phyloP scores from a whole-genome alignment of 1,140 invertebrate genomes.

The Macrocentrus cingulum region DNA sequence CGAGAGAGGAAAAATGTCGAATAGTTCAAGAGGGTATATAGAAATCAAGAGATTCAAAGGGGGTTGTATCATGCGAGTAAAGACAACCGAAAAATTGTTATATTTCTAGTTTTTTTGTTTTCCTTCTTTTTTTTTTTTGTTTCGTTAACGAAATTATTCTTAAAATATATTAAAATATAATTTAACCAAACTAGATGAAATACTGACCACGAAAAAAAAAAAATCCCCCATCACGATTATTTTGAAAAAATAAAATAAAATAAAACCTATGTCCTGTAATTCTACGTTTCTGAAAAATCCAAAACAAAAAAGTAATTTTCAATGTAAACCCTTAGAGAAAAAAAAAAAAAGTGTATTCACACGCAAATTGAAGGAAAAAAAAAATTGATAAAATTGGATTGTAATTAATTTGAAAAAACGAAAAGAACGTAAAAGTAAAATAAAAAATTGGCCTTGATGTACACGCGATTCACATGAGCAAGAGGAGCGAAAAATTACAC shows the following conservation, averaged over 20 bases:
- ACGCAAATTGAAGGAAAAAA: no score
- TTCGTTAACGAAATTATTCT: constrained; percentile 53
- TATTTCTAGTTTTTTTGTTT: constrained; percentile 52
- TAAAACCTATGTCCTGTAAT: constrained; percentile 25
- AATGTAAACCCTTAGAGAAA: no score
- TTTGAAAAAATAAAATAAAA: constrained; percentile 5
- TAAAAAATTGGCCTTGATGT: no score
- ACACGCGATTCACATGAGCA: no score
- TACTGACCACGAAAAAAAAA: constrained; percentile 5
- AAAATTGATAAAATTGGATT: no score
- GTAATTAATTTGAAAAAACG: no score
- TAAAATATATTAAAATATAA: constrained; percentile 57
- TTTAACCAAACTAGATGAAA: constrained; percentile 48
- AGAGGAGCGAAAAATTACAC: no score
- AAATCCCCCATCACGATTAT: constrained; percentile 2
- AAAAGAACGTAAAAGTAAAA: no score
- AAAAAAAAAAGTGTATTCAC: no score
- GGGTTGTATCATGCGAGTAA: constrained; percentile 28
- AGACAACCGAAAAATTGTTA: constrained; percentile 44
- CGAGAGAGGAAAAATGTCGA: constrained; percentile 4
- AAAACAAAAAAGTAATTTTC: no score
- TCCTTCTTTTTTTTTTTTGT: constrained; percentile 39
- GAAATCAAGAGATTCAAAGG: not conserved
- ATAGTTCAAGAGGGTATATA: not conserved
- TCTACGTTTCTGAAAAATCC: no score